A percentile compares a stretch with the other conserved stretches of the same genome.
These are phyloP conservation scores for Nemoura dubitans DNA, from an alignment of 2,888 invertebrate species.

Conservation along the genomic window DNA sequence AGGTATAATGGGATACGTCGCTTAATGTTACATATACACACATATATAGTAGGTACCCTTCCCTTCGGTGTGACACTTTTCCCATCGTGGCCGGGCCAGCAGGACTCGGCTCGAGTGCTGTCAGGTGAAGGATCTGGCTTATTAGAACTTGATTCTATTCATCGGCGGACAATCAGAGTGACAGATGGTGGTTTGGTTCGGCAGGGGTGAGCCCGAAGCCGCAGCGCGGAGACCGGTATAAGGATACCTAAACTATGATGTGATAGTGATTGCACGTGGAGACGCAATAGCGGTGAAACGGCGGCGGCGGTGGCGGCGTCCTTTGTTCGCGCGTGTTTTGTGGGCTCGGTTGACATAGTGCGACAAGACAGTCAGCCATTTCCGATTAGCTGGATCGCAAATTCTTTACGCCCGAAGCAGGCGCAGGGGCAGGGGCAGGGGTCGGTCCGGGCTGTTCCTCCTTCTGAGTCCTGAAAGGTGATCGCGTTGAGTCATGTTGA, in stretches of 20 bases:
- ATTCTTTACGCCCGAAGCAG: not conserved
- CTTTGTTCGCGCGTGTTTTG: conserved; percentile 19
- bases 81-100: conserved; percentile 26
- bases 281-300: not conserved
- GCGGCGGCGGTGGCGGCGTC: conserved; percentile 8
- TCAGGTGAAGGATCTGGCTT: conserved; percentile 42
- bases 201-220: not conserved
- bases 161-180: conserved; percentile 34
- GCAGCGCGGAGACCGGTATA: not conserved
- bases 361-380: conserved; percentile 17
- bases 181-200: conserved; percentile 33
- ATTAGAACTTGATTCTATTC: conserved; percentile 34
- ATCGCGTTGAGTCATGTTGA: conserved; percentile 4
- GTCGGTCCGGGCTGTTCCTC: too few species aligned
- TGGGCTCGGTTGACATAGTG: conserved; percentile 20
- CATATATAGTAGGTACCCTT: not conserved
- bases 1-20: conserved; percentile 25
- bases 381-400: conserved; percentile 27
- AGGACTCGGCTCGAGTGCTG: not conserved
- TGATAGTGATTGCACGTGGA: conserved; percentile 19
- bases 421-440: too few species aligned
- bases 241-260: too few species aligned
- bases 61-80: conserved; percentile 36
- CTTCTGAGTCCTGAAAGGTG: not conserved
- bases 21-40: conserved; percentile 29